A percentile compares a stretch with the other conserved stretches of the same genome.
Evolutionary conservation across 1,140 invertebrate species (phyloP).

Genomic region (Danaus plexippus): DNA sequence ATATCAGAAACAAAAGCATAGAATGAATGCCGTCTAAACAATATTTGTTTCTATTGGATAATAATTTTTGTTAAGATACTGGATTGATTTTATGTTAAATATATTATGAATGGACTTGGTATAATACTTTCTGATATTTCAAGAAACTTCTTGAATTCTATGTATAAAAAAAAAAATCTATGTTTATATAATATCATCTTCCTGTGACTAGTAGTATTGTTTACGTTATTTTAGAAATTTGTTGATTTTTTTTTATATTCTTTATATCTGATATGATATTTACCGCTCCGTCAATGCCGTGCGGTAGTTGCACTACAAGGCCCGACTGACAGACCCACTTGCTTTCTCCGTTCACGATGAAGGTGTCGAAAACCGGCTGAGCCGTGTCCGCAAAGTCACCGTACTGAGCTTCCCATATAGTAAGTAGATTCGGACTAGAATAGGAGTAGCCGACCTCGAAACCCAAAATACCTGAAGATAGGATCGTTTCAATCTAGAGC

Average conservation of each 20-base stretch:
- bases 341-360: constrained; percentile 83
- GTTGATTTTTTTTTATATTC: background rate
- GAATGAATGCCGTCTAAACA: background rate
- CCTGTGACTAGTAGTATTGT: too few species aligned
- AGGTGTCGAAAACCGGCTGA: constrained; percentile 89
- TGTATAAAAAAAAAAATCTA: too few species aligned
- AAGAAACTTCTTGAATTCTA: too few species aligned
- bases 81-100: too few species aligned
- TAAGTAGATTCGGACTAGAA: constrained; percentile 84
- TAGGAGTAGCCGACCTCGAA: constrained; percentile 91
- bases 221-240: too few species aligned
- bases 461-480: constrained; percentile 71
- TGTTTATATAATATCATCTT: too few species aligned
- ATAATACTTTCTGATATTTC: too few species aligned
- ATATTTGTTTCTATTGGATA: background rate
- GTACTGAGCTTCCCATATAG: constrained; percentile 94
- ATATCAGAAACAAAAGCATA: background rate
- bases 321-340: constrained; percentile 91
- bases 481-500: constrained; percentile 5
- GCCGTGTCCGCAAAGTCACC: constrained; percentile 92
- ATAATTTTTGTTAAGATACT: too few species aligned
- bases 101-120: too few species aligned
- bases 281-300: constrained; percentile 85
- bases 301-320: constrained; percentile 87
- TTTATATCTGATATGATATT: constrained; percentile 6